Evolutionary conservation across 2,797 vertebrate species (phyloP).

Genomic region (Merluccius polli): DNA sequence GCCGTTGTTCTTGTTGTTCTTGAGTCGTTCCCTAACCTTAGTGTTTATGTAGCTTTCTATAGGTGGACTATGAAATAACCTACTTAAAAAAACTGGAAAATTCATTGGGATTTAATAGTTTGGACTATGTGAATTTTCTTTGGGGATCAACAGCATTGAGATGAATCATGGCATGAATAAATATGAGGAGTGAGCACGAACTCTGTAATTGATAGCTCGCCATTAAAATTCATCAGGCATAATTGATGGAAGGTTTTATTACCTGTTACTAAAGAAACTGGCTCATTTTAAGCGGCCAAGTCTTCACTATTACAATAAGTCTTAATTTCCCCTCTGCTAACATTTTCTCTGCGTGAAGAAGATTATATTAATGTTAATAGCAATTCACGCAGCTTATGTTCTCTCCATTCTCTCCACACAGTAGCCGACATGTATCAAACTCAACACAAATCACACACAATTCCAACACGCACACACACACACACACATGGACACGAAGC

Average conservation of each 20-base stretch:
- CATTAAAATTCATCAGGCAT: constrained; percentile 53
- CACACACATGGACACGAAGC: background rate
- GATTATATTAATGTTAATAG: constrained; percentile 69
- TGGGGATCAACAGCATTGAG: constrained; percentile 31
- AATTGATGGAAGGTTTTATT: constrained; percentile 54
- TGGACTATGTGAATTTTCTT: constrained; percentile 10
- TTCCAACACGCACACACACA: background rate
- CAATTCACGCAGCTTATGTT: constrained; percentile 33
- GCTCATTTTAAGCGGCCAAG: constrained; percentile 41
- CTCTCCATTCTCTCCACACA: constrained; percentile 26
- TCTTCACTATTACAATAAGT: constrained; percentile 60
- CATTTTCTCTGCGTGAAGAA: constrained; percentile 53
- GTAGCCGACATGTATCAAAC: background rate
- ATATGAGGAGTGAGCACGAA: constrained; percentile 34
- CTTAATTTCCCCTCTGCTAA: constrained; percentile 64
- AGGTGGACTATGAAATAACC: background rate
- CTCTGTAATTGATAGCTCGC: constrained; percentile 34
- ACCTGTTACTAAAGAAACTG: constrained; percentile 42
- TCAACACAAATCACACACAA: background rate
- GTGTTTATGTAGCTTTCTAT: background rate
- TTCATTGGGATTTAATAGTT: background rate
- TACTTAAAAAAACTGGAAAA: background rate
- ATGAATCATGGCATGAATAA: constrained; percentile 32
- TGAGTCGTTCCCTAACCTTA: background rate
- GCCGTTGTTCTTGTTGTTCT: background rate